A percentile compares a stretch with the other conserved stretches of the same genome.
Evolutionary conservation across 2,888 invertebrate species (phyloP).

Genomic region (Choreutis nemorana): DNA sequence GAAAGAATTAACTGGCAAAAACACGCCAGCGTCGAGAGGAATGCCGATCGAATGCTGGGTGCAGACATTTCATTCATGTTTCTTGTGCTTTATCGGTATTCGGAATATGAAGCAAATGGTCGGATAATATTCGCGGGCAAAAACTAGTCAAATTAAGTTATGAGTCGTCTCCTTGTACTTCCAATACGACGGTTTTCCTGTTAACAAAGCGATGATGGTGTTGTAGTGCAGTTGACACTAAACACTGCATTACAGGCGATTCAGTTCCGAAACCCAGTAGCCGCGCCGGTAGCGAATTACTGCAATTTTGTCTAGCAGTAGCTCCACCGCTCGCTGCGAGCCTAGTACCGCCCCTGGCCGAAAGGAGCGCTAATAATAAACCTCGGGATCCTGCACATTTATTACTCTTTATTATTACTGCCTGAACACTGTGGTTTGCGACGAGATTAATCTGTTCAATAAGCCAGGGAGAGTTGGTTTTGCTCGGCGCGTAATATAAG

Average conservation of each 20-base stretch:
- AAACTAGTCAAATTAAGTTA: constrained; percentile 7
- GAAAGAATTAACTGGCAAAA: neutral
- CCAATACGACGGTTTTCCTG: neutral
- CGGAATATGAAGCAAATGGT: constrained; percentile 29
- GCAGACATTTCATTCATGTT: constrained; percentile 49
- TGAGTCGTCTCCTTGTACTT: neutral
- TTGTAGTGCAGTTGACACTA: constrained; percentile 4
- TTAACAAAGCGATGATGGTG: neutral
- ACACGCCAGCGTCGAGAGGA: constrained; percentile 6
- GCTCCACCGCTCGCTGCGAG: constrained; percentile 21
- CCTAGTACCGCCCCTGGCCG: constrained; percentile 29
- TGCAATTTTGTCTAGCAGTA: constrained; percentile 18
- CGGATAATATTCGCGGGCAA: constrained; percentile 8
- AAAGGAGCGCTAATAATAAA: constrained; percentile 11
- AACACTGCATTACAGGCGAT: constrained; percentile 10
- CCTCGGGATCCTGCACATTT: constrained; percentile 7
- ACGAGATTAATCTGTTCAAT: constrained; percentile 14
- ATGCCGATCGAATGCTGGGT: constrained; percentile 33
- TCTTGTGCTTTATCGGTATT: constrained; percentile 37
- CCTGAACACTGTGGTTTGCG: neutral
- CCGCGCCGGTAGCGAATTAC: constrained; percentile 10
- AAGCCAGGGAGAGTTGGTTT: constrained; percentile 8
- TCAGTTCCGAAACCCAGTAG: constrained; percentile 15
- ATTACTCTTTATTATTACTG: constrained; percentile 8
- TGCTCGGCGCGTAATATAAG: neutral